Conservation (phyloP, 2,888 invertebrate genomes). For the Rotaria magnacalcarata region DNA sequence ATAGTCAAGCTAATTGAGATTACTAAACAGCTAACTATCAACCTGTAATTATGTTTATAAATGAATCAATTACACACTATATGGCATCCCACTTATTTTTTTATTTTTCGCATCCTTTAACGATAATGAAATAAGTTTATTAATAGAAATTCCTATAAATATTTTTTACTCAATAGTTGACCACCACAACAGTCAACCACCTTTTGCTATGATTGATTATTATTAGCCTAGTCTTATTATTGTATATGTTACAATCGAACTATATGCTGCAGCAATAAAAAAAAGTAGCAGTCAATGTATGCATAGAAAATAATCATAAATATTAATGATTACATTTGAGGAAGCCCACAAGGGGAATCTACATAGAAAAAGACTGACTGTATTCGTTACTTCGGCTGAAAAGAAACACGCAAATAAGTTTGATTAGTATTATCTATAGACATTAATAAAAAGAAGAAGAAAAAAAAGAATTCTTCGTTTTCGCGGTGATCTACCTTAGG, state of each 20-base stretch:
- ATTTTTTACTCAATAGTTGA: too few species aligned
- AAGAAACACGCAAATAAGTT: neutral
- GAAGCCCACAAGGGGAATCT: constrained; percentile 3
- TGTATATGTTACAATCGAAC: neutral
- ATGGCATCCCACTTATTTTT: neutral
- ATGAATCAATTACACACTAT: neutral
- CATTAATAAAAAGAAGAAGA: neutral
- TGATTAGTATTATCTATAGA: neutral
- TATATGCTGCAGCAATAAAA: neutral
- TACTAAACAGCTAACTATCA: neutral
- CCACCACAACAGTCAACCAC: too few species aligned
- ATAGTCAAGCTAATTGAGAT: neutral
- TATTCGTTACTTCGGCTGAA: neutral
- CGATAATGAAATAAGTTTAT: too few species aligned
- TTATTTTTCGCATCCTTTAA: too few species aligned
- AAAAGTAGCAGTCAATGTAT: neutral
- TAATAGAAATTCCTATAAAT: too few species aligned
- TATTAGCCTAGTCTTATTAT: neutral
- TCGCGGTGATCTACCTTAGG: neutral
- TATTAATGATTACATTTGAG: constrained; percentile 1
- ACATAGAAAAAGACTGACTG: neutral
- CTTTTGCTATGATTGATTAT: neutral
- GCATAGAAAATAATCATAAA: constrained; percentile 10
- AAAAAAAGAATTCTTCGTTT: neutral
- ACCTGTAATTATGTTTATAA: neutral